These are phyloP conservation scores for Galaxea fascicularis DNA, from an alignment of 92 coral and sea anemone genomes.

Conservation along the genomic window DNA sequence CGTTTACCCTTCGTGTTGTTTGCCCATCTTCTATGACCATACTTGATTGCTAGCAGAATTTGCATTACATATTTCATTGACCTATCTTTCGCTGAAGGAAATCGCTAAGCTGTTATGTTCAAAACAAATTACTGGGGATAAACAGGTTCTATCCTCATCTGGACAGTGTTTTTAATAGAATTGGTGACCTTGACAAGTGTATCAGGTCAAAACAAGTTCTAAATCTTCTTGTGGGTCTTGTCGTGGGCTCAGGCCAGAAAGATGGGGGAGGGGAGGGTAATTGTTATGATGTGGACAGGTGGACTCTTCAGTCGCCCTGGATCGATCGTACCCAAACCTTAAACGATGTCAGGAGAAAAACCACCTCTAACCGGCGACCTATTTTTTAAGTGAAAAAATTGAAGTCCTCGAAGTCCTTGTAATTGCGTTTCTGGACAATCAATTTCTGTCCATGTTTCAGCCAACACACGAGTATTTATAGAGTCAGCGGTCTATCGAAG, in stretches of 20 bases:
- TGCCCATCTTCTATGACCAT: neutral
- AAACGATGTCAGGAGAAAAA: too few species aligned
- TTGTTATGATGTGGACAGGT: too few species aligned
- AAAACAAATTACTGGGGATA: constrained; percentile 7
- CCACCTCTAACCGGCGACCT: too few species aligned
- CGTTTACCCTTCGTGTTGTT: neutral
- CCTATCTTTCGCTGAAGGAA: neutral
- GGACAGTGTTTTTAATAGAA: neutral
- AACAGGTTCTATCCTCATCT: neutral
- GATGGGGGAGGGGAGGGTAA: too few species aligned
- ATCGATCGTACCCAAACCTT: too few species aligned
- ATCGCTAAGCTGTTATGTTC: neutral
- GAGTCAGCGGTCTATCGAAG: too few species aligned
- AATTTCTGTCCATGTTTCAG: too few species aligned
- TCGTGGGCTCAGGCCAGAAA: neutral
- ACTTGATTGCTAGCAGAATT: neutral
- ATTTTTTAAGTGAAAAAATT: too few species aligned
- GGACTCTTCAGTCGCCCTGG: too few species aligned
- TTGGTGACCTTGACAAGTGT: constrained; percentile 13
- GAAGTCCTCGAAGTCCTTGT: too few species aligned
- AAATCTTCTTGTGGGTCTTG: neutral
- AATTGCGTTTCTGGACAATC: too few species aligned
- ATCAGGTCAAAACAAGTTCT: neutral
- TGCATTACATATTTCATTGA: neutral
- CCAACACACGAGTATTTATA: too few species aligned